Percentiles rank a stretch among this genome's conserved stretches.
These are phyloP conservation scores for Semicossyphus pulcher DNA, from an alignment of 2,113 vertebrate genomes.

Conservation along the genomic window DNA sequence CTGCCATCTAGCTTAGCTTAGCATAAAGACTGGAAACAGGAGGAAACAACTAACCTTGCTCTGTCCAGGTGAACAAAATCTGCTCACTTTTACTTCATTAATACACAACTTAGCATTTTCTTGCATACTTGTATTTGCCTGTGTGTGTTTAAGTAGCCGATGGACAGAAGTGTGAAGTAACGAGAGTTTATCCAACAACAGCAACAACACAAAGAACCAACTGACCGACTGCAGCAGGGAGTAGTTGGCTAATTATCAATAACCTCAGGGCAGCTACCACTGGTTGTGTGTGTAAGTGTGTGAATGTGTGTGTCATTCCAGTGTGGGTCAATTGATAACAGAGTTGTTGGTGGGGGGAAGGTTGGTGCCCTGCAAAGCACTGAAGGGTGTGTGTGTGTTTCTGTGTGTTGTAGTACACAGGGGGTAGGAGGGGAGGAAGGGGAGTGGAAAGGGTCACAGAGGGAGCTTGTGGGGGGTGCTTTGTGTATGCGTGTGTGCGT, in stretches of 20 bases:
- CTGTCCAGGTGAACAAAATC: no score
- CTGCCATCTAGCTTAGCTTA: no score
- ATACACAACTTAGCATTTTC: no score
- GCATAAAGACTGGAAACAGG: no score
- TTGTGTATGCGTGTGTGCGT: constrained; percentile 46
- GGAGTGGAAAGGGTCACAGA: constrained; percentile 48
- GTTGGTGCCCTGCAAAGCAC: constrained; percentile 28
- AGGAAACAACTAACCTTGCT: no score
- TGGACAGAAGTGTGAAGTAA: background rate
- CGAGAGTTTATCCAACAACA: constrained; percentile 8
- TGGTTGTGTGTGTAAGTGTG: constrained; percentile 5
- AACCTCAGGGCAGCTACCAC: constrained; percentile 30
- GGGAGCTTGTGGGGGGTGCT: constrained; percentile 24
- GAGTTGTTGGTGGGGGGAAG: constrained; percentile 35
- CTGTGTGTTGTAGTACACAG: constrained; percentile 23
- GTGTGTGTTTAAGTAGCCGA: background rate
- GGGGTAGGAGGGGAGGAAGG: constrained; percentile 24
- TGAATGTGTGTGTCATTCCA: constrained; percentile 23
- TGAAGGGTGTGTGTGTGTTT: constrained; percentile 31
- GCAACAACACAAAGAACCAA: constrained; percentile 28
- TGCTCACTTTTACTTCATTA: no score
- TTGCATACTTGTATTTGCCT: no score
- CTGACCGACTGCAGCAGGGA: constrained; percentile 29
- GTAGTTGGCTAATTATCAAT: constrained; percentile 35
- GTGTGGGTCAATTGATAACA: constrained; percentile 61